Percentiles rank a stretch among this genome's conserved stretches.
Conservation (phyloP, 2,113 vertebrate genomes). For the Dipodomys ordii region DNA sequence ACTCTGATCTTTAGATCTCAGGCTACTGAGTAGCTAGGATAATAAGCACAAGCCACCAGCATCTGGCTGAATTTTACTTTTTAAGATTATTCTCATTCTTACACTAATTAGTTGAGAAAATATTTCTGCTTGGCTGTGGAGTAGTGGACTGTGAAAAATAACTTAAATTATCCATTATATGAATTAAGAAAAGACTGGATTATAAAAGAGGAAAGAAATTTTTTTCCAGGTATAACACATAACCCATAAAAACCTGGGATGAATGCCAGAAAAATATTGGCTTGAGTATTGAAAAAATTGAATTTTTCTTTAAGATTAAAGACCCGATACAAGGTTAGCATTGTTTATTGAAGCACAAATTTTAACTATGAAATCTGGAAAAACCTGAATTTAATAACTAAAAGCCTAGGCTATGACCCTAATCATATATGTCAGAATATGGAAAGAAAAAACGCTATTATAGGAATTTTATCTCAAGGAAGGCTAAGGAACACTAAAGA, state of each 20-base stretch:
- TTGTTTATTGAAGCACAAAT: constrained; percentile 46
- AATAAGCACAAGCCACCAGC: too few species aligned
- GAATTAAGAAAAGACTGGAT: constrained; percentile 30
- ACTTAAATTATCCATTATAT: constrained; percentile 10
- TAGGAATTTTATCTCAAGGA: constrained; percentile 46
- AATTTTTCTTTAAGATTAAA: constrained; percentile 67
- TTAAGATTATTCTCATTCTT: background rate
- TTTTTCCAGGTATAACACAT: constrained; percentile 27
- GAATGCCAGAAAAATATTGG: constrained; percentile 56
- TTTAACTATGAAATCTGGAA: constrained; percentile 28
- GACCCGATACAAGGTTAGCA: background rate
- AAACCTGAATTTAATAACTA: constrained; percentile 58
- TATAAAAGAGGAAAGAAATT: constrained; percentile 37
- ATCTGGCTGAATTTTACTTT: background rate
- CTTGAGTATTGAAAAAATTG: constrained; percentile 23
- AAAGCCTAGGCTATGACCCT: constrained; percentile 35
- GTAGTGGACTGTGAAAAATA: constrained; percentile 49
- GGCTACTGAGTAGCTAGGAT: too few species aligned
- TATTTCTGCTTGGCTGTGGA: constrained; percentile 49
- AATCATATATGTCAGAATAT: constrained; percentile 31
- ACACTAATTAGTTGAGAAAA: constrained; percentile 44
- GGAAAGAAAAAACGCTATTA: constrained; percentile 52
- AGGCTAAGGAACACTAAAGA: constrained; percentile 57
- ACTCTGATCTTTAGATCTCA: too few species aligned
- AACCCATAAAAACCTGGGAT: constrained; percentile 34